phyloP scores from a whole-genome alignment of 2,888 invertebrate genomes.

The Phaonia tiefii region DNA sequence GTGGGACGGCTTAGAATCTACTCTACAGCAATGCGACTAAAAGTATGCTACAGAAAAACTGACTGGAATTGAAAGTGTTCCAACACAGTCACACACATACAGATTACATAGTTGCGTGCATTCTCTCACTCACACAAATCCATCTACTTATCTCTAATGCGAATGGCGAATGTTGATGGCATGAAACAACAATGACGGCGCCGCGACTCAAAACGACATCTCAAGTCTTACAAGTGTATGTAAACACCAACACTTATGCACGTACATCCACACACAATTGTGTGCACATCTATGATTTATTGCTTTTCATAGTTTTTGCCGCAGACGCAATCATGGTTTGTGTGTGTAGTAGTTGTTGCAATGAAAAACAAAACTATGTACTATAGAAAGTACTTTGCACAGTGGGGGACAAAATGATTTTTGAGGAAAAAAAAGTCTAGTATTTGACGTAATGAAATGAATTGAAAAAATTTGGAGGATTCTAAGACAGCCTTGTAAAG shows the following conservation, averaged over 20 bases:
- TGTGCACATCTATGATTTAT: neutral
- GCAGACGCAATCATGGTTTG: slow-evolving; percentile 12
- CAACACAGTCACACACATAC: neutral
- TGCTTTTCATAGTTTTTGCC: slow-evolving; percentile 12
- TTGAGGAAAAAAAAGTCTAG: too few species aligned
- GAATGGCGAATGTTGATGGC: neutral
- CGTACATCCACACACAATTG: neutral
- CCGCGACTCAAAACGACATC: slow-evolving; percentile 25
- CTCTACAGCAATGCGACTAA: neutral
- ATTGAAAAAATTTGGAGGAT: too few species aligned
- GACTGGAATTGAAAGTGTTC: neutral
- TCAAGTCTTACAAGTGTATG: slow-evolving; percentile 54
- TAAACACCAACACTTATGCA: slow-evolving; percentile 38
- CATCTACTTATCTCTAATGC: neutral
- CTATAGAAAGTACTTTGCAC: too few species aligned
- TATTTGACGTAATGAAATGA: too few species aligned
- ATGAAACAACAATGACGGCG: neutral
- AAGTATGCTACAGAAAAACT: slow-evolving; percentile 13
- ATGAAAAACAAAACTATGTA: neutral
- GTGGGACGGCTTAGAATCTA: neutral
- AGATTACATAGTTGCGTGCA: neutral
- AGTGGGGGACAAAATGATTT: too few species aligned
- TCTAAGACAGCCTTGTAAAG: too few species aligned
- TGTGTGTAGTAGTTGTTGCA: neutral
- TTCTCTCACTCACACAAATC: neutral